phyloP scores from a whole-genome alignment of 2,113 vertebrate species.

The Prunella fulvescens region DNA sequence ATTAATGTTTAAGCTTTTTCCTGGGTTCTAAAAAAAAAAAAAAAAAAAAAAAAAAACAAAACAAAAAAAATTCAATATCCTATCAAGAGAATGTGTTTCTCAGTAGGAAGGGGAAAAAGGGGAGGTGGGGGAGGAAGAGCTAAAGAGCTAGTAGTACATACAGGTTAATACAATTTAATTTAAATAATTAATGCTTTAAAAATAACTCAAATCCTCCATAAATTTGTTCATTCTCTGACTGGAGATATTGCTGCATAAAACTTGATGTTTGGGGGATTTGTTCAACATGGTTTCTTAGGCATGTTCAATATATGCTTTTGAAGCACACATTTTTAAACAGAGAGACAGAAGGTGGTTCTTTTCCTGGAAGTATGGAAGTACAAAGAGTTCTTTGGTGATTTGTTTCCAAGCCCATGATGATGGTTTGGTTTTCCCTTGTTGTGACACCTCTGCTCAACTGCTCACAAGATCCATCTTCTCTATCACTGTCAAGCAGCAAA shows the following conservation, averaged over 20 bases:
- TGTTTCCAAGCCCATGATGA: neutral
- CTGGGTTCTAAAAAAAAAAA: neutral
- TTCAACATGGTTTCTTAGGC: neutral
- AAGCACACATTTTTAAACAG: neutral
- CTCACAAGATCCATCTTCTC: neutral
- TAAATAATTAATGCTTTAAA: neutral
- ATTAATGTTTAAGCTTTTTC: conserved; percentile 18
- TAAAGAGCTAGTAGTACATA: neutral
- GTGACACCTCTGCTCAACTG: neutral
- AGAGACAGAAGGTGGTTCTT: neutral
- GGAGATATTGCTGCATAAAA: neutral
- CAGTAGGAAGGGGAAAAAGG: neutral
- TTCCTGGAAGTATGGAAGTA: neutral
- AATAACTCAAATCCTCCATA: neutral
- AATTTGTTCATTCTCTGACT: neutral
- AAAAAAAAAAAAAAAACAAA: neutral
- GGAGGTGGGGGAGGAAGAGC: neutral
- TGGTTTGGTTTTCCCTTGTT: neutral
- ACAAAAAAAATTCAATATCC: neutral
- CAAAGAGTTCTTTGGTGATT: neutral
- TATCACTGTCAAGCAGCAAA: neutral
- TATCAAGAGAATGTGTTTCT: neutral
- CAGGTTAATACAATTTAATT: neutral
- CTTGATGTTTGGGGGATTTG: neutral
- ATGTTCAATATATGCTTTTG: neutral